Evolutionary conservation across 2,888 invertebrate species (phyloP), one percentile per base, ranked within the genome.

Genomic region (Drosophila paramelanica): DNA sequence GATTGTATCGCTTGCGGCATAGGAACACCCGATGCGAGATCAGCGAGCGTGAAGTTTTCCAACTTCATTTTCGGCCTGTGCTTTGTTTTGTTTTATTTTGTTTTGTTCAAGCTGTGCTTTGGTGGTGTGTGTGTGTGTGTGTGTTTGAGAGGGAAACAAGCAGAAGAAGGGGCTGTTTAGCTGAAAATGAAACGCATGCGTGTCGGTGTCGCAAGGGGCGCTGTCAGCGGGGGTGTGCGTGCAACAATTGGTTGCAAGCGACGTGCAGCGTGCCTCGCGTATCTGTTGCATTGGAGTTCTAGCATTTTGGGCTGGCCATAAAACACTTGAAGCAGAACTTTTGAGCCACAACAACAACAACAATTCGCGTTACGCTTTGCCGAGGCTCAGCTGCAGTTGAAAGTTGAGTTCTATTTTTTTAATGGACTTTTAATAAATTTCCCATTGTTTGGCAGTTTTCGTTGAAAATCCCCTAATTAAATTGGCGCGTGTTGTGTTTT

Each of bases 321-420:
- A 84, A 85, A 84, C 79, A 78, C 83, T 77, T 86, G 79, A 85
- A 73, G 86, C 85, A 85, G 77, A 81, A 85, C 86, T 78, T 47
- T 67, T 66, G 62, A 47, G 20, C 45, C 60, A n/a, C 61, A 52
- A 52, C 52, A 53, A 45, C 56, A 71, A 71, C 66, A 73, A 62
- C 56, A 42, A 49, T 53, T 53, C 33, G 38, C 83, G 82, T 82
- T 83, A 77, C 83, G 79, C 82, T 84, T 73, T 64, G 72, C 66
- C 55, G 55, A 51, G 67, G 42, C 64, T 50, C 71, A 52, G 64
- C 69, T 69, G 77, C 78, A 73, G 75, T 76, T 82, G 62, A 70
- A 79, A 80, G 81, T 82, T 81, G 80, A 80, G 71, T 39, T 38
- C n/a, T 8, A 27, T 13, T 27, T 38, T 46, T 51, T 39, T 31